Percentiles rank a stretch among this genome's conserved stretches.
These are phyloP conservation scores for Neogobius melanostomus DNA, from an alignment of 2,113 vertebrate genomes.

Conservation along the genomic window DNA sequence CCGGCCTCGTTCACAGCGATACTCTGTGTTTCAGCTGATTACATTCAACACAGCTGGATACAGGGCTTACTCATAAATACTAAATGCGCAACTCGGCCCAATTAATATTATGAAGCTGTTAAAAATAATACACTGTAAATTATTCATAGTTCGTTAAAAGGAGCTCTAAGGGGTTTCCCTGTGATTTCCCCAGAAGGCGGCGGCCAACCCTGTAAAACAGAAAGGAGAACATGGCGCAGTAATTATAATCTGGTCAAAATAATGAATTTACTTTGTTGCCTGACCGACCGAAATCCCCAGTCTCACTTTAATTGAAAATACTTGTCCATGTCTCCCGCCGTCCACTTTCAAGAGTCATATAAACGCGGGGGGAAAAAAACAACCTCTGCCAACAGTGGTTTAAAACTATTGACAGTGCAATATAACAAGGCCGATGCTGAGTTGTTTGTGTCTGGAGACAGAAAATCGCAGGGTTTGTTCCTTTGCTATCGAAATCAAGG, in stretches of 20 bases:
- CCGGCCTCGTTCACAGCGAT: constrained; percentile 33
- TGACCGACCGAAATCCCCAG: constrained; percentile 15
- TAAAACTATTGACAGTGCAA: constrained; percentile 1
- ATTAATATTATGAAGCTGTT: constrained; percentile 60
- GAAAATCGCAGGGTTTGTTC: neutral
- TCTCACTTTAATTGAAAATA: constrained; percentile 10
- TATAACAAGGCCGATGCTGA: neutral
- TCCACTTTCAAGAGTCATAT: constrained; percentile 3
- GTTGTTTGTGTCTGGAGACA: constrained; percentile 1
- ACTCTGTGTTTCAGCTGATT: constrained; percentile 46
- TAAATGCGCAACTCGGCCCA: constrained; percentile 44
- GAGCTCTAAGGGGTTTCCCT: constrained; percentile 45
- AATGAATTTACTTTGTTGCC: constrained; percentile 35
- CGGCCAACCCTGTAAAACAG: constrained; percentile 34
- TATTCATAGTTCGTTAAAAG: constrained; percentile 55
- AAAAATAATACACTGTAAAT: constrained; percentile 63
- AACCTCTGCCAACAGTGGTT: neutral
- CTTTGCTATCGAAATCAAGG: neutral
- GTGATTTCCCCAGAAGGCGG: constrained; percentile 40
- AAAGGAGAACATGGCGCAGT: constrained; percentile 18
- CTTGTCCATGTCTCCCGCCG: neutral
- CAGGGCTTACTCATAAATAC: constrained; percentile 42
- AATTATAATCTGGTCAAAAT: constrained; percentile 43
- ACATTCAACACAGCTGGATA: constrained; percentile 41
- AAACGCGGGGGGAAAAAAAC: neutral